Evolutionary conservation across 1,140 invertebrate species (phyloP), one percentile per base, ranked within the genome.

Genomic region (Orussus abietinus): DNA sequence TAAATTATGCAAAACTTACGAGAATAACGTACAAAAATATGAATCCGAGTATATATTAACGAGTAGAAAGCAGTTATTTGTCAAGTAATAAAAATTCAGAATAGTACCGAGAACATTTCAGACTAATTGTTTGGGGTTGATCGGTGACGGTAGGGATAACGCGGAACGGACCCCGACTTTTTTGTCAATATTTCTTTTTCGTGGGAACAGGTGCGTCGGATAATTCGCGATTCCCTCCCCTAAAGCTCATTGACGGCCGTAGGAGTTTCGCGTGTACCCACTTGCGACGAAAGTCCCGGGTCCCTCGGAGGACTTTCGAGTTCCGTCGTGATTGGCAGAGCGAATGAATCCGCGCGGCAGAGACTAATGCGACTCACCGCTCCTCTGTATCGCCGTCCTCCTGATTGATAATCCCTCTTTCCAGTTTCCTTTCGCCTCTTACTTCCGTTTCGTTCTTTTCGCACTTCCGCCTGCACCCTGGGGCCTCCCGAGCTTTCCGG

Each of bases 401-500:
- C 55, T 65, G 59, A 64, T 59, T 62, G 53, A 64, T 64, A 59
- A 54, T 53, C 25, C 45, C 45, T 37, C 32, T 49, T 39, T 39
- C 38, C 30, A n/a, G n/a, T n/a, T n/a, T n/a, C n/a, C n/a, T n/a
- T n/a, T n/a, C n/a, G n/a, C n/a, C 14, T 15, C 14, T 29, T 22
- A 30, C 33, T 13, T 3, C 12, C 25, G 6, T 15, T 26, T 37
- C 4, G 19, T 22, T 38, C 33, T 38, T 38, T 29, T 18, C 32
- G 25, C 18, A 28, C 14, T 18, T 13, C 21, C 35, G 13, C 26
- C 33, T 22, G 12, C 10, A 1, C 9, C n/a, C 28, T 5, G 17
- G 13, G 19, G 17, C 13, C 30, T 25, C 35, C n/a, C 25, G 20
- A 3, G 17, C 20, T 12, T 36, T 2, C n/a, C n/a, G n/a, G n/a